Conservation (phyloP, 1,140 invertebrate species). For the Pseudomyrmex flavicornis region DNA sequence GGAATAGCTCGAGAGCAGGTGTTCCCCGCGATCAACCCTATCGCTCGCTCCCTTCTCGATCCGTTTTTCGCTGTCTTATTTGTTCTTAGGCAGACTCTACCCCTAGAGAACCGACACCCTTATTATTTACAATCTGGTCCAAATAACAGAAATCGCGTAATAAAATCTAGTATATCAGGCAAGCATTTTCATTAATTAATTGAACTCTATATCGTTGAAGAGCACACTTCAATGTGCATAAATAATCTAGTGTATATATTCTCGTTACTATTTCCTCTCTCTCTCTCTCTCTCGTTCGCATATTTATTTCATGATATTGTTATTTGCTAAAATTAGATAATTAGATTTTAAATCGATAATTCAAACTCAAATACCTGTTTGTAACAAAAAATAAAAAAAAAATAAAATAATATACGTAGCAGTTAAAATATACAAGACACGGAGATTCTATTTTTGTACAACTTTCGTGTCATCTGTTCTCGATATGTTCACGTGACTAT, state of each 20-base stretch:
- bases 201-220: neutral
- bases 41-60: slow-evolving; percentile 28
- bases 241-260: no score
- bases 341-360: no score
- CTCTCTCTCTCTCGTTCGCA: no score
- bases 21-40: slow-evolving; percentile 57
- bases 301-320: no score
- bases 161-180: neutral
- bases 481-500: neutral
- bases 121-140: slow-evolving; percentile 16
- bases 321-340: no score
- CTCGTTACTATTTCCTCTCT: no score
- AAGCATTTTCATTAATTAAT: neutral
- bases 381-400: no score
- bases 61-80: slow-evolving; percentile 46
- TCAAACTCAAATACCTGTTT: no score
- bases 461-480: no score
- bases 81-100: slow-evolving; percentile 39
- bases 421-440: no score
- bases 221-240: neutral
- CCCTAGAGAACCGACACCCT: neutral
- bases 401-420: no score
- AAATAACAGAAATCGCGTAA: slow-evolving; percentile 1
- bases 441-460: no score
- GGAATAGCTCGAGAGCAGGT: slow-evolving; percentile 61